Base-by-base conservation (phyloP, 2,797 vertebrate genomes). In the Atherinosoma microstoma region DNA sequence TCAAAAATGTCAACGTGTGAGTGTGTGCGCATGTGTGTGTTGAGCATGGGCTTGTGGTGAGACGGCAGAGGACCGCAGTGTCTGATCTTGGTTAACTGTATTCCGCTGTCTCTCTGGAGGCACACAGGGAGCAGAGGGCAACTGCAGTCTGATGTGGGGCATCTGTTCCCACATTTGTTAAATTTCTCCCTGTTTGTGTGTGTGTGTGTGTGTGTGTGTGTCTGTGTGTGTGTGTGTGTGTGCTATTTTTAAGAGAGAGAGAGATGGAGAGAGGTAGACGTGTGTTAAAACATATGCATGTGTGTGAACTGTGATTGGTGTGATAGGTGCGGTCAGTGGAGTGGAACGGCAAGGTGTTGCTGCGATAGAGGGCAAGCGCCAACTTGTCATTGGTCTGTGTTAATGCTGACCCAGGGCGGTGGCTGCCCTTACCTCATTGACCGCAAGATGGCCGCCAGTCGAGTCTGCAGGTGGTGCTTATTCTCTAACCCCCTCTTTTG, bases 101-200 rank as follows among this genome's bases (percentile, higher is more conserved):
- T 79, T 75, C 85, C 81, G 78, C 66, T 68, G 84, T 90, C 82
- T 88, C 91, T 84, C 88, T 67, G 62, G 93, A 91, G 90, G 85
- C 82, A n/a, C 63, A 36, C 57, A 2, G 61, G 80, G 91, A 89
- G 91, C 91, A 93, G 84, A 92, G 92, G 91, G 82, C 90, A 90
- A 90, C 83, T 79, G 77, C 82, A 82, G 89, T 86, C 90, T 91
- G 92, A 92, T 92, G 90, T 80, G 88, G 87, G 91, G 90, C 93
- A 93, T 93, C 93, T 93, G 91, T 91, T 94, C 91, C 87, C 90
- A 86, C 89, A 92, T 93, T 92, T 94, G 91, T 93, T 93, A 82
- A 75, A 80, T 78, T 75, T 89, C 70, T 80, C 66, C 82, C n/a
- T 24, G 71, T 70, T 70, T 67, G 79, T 73, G 84, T 58, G 40